Conservation (phyloP, 2,113 vertebrate species). For the Rhea americana region DNA sequence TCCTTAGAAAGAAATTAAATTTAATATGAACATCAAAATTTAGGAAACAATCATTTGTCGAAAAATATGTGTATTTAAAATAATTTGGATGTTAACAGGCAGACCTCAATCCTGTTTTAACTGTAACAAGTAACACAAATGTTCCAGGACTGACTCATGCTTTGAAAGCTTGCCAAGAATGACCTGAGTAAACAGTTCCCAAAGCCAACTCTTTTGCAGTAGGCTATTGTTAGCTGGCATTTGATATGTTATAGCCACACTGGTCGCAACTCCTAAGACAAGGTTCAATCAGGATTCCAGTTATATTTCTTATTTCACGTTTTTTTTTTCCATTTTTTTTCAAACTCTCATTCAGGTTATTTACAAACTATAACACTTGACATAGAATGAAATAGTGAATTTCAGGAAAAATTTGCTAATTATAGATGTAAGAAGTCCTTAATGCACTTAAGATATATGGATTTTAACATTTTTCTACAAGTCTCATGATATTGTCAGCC, state of each 20-base stretch:
- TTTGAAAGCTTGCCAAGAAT: conserved; percentile 53
- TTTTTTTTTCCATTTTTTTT: background rate
- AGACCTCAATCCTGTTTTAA: conserved; percentile 8
- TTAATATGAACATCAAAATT: background rate
- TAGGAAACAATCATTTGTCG: background rate
- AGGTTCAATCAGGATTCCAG: background rate
- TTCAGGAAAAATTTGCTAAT: background rate
- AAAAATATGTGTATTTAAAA: background rate
- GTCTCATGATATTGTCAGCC: background rate
- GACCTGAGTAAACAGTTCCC: conserved; percentile 46
- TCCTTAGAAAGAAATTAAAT: background rate
- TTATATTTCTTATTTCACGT: background rate
- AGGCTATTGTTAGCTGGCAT: conserved; percentile 37
- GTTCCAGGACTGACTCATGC: conserved; percentile 52
- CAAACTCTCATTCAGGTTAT: background rate
- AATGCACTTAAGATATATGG: too few relatives aligned
- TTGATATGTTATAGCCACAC: conserved; percentile 32
- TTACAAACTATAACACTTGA: conserved; percentile 7
- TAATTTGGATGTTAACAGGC: background rate
- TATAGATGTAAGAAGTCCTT: background rate
- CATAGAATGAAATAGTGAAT: background rate
- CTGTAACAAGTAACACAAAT: conserved; percentile 30
- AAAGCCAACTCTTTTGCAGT: conserved; percentile 47
- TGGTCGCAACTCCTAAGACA: conserved; percentile 28
- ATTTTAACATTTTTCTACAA: background rate